Percentiles rank a stretch among this genome's conserved stretches.
These are phyloP conservation scores for Polypedilum pembai DNA, from an alignment of 1,140 invertebrate genomes.

Conservation along the genomic window DNA sequence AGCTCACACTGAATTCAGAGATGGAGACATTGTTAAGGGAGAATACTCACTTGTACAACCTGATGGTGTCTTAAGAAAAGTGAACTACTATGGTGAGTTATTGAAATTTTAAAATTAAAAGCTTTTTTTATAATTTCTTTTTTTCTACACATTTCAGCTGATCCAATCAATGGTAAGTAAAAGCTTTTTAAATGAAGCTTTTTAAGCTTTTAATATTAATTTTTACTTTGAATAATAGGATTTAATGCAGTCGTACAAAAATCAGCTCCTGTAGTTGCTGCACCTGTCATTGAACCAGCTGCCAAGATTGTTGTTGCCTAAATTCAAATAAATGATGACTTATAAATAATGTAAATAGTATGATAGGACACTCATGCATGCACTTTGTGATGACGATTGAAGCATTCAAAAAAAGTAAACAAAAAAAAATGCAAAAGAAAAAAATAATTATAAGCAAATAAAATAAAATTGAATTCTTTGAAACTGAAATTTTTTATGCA, in stretches of 20 bases:
- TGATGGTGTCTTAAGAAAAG: conserved; percentile 49
- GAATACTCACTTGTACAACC: conserved; percentile 51
- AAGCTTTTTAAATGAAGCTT: background rate
- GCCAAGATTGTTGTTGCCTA: background rate
- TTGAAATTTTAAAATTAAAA: no score
- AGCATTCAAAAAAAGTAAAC: no score
- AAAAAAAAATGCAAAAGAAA: no score
- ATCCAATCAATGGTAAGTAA: conserved; percentile 43
- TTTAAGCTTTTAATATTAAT: background rate
- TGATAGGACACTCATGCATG: no score
- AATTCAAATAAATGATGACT: background rate
- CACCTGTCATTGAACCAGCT: conserved; percentile 32
- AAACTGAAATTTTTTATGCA: no score
- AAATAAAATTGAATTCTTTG: no score
- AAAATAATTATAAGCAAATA: no score
- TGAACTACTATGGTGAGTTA: conserved; percentile 46
- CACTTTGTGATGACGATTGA: no score
- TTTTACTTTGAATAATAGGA: conserved; percentile 31
- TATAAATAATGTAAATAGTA: no score
- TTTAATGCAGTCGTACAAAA: conserved; percentile 53
- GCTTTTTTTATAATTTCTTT: no score
- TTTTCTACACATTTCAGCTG: conserved; percentile 34
- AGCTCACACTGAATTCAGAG: conserved; percentile 49
- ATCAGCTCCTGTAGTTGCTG: conserved; percentile 43
- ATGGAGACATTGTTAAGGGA: conserved; percentile 50